Base-by-base conservation (phyloP, 2,113 vertebrate genomes). In the Bubo scandiacus region DNA sequence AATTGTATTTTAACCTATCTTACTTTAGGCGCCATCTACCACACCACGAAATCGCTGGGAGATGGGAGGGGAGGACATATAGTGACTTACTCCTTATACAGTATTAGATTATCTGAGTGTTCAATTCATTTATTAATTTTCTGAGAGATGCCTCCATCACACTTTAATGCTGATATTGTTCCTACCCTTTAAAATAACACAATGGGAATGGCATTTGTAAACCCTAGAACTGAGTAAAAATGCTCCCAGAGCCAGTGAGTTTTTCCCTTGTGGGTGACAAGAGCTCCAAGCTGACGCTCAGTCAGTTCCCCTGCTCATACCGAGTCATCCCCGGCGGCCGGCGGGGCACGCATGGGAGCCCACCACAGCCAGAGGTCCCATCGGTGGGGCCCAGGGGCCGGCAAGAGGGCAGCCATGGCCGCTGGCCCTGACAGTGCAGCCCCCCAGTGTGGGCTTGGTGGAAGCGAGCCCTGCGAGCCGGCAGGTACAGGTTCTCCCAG, bases 321-420 rank as follows among this genome's bases (percentile, higher is more conserved):
- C 1, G 9, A 49, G 18, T 10, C 19, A 11, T 17, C 14, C 29
- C n/a, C n/a, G 22, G 45, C 1, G 2, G 54, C n/a, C n/a, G 27
- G 45, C 1, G 2, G 54, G 38, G 26, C 45, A 49, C 0, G 3
- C 16, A 20, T 0, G 2, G 40, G 34, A 59, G 68, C 15, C 43
- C 12, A 22, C 25, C 1, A 3, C 0, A 2, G 71, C 23, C 5
- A 0, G 25, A 18, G 2, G 9, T 15, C 29, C 80, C 4, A 2
- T 15, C 9, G 11, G 15, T 14, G 52, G 34, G 52, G 40, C 12
- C 40, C 3, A 2, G 40, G 40, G 15, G 15, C n/a, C 17, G 29
- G 43, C 6, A 3, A 43, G 29, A 3, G 2, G 38, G 51, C 10
- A 34, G 25, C 25, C 2, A 12, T 3, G 0, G 38, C 62, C 11